Conservation (phyloP, 2,113 vertebrate species). For the Sander vitreus region DNA sequence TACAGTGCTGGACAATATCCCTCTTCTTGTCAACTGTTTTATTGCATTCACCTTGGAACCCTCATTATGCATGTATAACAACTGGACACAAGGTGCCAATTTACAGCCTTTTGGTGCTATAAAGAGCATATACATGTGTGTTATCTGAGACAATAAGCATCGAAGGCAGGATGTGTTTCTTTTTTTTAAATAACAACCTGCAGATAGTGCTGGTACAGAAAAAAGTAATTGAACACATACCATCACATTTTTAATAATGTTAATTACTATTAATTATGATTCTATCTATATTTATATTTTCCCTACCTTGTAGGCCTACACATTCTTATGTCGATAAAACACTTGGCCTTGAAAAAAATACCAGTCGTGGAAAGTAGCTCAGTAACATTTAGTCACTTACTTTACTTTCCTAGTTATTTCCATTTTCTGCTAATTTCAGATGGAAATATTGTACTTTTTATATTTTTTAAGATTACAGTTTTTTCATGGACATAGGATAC, state of each 20-base stretch:
- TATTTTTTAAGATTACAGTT: not conserved
- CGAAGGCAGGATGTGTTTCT: not conserved
- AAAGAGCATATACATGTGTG: not conserved
- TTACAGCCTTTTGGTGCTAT: not conserved
- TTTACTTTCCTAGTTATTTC: too few species aligned
- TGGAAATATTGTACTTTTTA: not conserved
- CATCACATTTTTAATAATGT: too few species aligned
- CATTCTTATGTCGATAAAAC: too few species aligned
- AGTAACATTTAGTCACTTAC: not conserved
- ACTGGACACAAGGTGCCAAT: not conserved
- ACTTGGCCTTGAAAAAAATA: too few species aligned
- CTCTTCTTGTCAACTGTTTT: not conserved
- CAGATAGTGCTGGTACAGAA: too few species aligned
- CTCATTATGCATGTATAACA: not conserved
- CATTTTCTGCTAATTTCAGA: not conserved
- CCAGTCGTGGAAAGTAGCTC: not conserved
- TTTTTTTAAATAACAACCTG: too few species aligned
- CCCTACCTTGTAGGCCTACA: too few species aligned
- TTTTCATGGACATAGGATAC: not conserved
- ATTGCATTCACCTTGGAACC: not conserved
- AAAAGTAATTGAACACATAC: too few species aligned
- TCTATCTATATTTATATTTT: too few species aligned
- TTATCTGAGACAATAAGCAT: conserved; percentile 12
- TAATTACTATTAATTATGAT: too few species aligned
- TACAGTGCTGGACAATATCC: not conserved